Conservation (phyloP, 2,797 vertebrate genomes). For the Stomatorhinus walkeri region DNA sequence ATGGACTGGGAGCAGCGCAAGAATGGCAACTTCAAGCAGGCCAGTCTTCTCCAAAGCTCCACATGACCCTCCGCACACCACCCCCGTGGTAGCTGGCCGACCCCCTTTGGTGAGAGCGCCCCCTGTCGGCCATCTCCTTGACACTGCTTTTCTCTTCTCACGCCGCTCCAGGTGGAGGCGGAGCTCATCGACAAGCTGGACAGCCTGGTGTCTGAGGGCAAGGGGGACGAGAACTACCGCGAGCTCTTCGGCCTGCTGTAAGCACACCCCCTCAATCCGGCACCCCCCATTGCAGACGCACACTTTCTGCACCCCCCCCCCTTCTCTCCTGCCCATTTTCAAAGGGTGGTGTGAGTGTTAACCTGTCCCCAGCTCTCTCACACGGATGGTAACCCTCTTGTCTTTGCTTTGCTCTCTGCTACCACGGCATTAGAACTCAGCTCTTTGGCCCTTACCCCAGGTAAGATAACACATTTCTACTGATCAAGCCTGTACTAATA, state of each 20-base stretch:
- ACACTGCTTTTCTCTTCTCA: neutral
- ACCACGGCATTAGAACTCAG: slow-evolving; percentile 80
- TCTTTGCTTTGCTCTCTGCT: slow-evolving; percentile 65
- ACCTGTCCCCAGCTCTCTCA: slow-evolving; percentile 16
- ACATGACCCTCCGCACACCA: neutral
- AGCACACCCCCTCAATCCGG: slow-evolving; percentile 44
- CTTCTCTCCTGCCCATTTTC: neutral
- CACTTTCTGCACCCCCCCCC: neutral
- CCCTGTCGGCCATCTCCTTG: neutral
- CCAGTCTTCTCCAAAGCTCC: slow-evolving; percentile 35
- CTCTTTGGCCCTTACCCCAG: slow-evolving; percentile 98
- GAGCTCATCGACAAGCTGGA: slow-evolving; percentile 98
- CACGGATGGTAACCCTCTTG: slow-evolving; percentile 54
- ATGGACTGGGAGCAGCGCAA: slow-evolving; percentile 99
- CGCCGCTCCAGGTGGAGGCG: slow-evolving; percentile 79
- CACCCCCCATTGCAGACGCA: neutral
- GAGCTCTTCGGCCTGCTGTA: slow-evolving; percentile 97
- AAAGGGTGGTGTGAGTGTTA: neutral
- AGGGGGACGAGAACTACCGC: slow-evolving; percentile 96
- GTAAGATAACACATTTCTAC: slow-evolving; percentile 62
- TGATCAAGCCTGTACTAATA: slow-evolving; percentile 24
- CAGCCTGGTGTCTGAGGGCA: slow-evolving; percentile 95
- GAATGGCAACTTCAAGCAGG: slow-evolving; percentile 99
- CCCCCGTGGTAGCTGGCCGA: neutral
- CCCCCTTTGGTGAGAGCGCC: neutral